Base-by-base conservation (phyloP, 1,140 invertebrate species). In the Lanistes nyassanus region DNA sequence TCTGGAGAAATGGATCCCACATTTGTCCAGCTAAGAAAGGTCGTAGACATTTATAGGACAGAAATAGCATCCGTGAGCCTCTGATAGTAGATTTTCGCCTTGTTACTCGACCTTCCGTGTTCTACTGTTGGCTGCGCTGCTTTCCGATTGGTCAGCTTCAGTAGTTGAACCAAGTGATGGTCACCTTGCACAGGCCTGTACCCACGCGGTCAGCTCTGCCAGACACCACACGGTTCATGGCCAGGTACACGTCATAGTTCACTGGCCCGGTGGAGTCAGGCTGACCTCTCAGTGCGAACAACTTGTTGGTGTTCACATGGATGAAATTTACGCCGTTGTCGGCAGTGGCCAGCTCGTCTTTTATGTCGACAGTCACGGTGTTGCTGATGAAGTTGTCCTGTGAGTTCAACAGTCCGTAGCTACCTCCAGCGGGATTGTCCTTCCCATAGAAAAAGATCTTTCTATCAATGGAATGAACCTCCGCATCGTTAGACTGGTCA, bases 401-500 rank as follows among this genome's bases (percentile, higher is more conserved):
- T 21, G 37, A 42, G 65, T 67, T 13, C 21, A 67, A 37, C 0
- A 67, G 65, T 23, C 67, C 67, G 67, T 69, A 56, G 47, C 47
- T 55, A 5, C 31, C 67, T 5, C 67, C 67, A 1, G 36, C 34
- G 0, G 55, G 37, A 13, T 34, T 60, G 58, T 70, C 66, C 29
- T 31, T 76, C 4, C 29, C 37, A 13, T 62, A 70, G 55, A 67
- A 53, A 3, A 5, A 34, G 31, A 76, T 42, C 9, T 21, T 47
- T 0, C 55, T 76, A n/a, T 34, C 47, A 0, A 47, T 9, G 56
- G 55, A 67, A 3, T 76, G 66, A 4, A 76, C 67, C 56, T 76
- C 67, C 26, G 74, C 67, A 31, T 76, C 74, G 51, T 66, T 67
- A 36, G 1, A 5, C 47, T 76, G 74, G n/a, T 21, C 68, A 7